A percentile compares a stretch with the other conserved stretches of the same genome.
phyloP scores from a whole-genome alignment of 2,797 vertebrate genomes.

The Ptychadena robeensis region DNA sequence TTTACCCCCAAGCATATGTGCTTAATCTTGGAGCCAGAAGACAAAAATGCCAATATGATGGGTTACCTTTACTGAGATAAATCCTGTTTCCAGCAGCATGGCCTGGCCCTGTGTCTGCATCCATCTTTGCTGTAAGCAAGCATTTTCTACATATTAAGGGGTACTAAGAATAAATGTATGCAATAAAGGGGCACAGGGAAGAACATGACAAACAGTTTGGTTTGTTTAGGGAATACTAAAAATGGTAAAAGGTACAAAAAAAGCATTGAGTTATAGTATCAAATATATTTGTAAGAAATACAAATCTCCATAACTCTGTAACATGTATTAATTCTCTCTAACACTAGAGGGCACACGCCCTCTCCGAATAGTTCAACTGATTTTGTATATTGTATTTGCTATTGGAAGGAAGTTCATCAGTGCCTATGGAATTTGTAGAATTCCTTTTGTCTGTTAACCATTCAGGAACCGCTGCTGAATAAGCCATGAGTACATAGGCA shows the following conservation, averaged over 20 bases:
- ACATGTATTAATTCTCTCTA: neutral
- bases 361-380: too few species aligned
- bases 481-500: too few species aligned
- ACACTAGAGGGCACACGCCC: slow-evolving; percentile 29
- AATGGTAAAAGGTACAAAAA: neutral
- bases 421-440: too few species aligned
- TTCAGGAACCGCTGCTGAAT: too few species aligned
- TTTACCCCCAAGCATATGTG: neutral
- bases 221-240: neutral
- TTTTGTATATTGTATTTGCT: too few species aligned
- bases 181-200: neutral
- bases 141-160: neutral
- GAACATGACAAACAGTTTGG: neutral
- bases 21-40: neutral
- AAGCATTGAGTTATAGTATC: too few species aligned
- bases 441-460: too few species aligned
- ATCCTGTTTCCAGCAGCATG: neutral
- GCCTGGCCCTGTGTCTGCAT: neutral
- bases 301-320: neutral
- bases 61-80: slow-evolving; percentile 3
- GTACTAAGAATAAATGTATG: neutral
- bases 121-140: slow-evolving; percentile 1
- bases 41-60: neutral
- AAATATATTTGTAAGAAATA: neutral
- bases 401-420: too few species aligned